Evolutionary conservation across 2,888 invertebrate species (phyloP).

Genomic region (Drosophila neutralis): DNA sequence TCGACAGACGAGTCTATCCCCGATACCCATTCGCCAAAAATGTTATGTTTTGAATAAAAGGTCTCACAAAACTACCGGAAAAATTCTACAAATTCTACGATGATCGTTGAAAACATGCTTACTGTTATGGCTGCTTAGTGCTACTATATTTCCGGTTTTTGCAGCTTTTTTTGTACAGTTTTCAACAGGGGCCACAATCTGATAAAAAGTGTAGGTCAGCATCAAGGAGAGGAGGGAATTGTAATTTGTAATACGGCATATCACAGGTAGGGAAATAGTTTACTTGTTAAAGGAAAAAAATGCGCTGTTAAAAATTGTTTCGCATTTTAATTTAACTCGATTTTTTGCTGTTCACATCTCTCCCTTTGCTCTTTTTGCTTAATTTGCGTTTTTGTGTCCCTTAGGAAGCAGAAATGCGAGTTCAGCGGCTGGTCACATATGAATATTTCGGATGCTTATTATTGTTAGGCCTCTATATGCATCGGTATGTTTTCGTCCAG

Average conservation of each 20-base stretch:
- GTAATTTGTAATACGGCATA: neutral
- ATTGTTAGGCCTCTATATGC: slow-evolving; percentile 25
- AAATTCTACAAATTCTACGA: neutral
- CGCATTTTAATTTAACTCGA: slow-evolving; percentile 62
- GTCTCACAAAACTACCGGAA: neutral
- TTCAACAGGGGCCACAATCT: slow-evolving; percentile 27
- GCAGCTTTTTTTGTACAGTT: slow-evolving; percentile 4
- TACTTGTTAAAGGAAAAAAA: slow-evolving; percentile 33
- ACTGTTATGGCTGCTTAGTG: neutral
- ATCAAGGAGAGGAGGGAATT: neutral
- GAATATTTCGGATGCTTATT: slow-evolving; percentile 43
- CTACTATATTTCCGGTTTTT: neutral
- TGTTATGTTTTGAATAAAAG: too few species aligned
- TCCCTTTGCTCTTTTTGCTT: slow-evolving; percentile 15
- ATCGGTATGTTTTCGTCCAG: slow-evolving; percentile 28
- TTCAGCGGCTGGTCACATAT: slow-evolving; percentile 27
- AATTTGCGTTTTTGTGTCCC: slow-evolving; percentile 36
- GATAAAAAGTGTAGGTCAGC: neutral
- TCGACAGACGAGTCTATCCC: too few species aligned
- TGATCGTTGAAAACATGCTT: neutral
- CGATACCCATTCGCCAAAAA: neutral
- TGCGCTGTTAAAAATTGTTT: slow-evolving; percentile 42
- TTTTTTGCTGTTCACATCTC: slow-evolving; percentile 16
- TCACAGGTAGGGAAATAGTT: slow-evolving; percentile 43
- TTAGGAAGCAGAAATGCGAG: slow-evolving; percentile 6